These are phyloP conservation scores for Bambusicola thoracicus DNA, from an alignment of 2,113 vertebrate genomes.

Conservation along the genomic window DNA sequence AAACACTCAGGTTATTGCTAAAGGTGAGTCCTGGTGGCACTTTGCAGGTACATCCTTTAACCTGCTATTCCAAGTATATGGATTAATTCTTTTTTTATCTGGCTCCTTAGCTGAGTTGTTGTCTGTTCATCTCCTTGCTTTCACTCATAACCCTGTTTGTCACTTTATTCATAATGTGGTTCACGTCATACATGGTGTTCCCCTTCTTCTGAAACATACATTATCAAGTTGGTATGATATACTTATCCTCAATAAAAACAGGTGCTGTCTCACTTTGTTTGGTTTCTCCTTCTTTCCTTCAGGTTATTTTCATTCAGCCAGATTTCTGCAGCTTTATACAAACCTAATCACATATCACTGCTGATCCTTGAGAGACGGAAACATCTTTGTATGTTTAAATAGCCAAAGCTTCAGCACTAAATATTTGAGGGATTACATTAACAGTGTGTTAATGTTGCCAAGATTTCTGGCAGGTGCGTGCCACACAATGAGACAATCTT, in stretches of 20 bases:
- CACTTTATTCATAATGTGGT: not conserved
- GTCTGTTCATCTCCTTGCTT: not conserved
- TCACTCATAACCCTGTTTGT: not conserved
- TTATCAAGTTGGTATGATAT: not conserved
- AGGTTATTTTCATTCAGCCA: not conserved
- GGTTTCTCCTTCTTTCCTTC: not conserved
- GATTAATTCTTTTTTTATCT: not conserved
- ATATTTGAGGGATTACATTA: not conserved
- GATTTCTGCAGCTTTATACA: not conserved
- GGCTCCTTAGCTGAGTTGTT: not conserved
- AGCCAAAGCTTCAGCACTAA: not conserved
- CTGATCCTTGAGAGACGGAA: not conserved
- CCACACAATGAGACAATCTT: not conserved
- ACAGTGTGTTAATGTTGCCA: not conserved
- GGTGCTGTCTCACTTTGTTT: slow-evolving; percentile 7
- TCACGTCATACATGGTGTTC: not conserved
- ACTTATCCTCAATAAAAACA: slow-evolving; percentile 14
- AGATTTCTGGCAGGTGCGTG: not conserved
- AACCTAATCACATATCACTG: not conserved
- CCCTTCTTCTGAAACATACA: not conserved
- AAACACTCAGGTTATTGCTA: not conserved
- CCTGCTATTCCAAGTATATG: not conserved
- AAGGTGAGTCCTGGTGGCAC: not conserved
- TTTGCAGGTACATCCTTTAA: not conserved
- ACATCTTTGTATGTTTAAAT: not conserved